Conservation (phyloP, 2,888 invertebrate species). For the Didymodactylos carnosus region DNA sequence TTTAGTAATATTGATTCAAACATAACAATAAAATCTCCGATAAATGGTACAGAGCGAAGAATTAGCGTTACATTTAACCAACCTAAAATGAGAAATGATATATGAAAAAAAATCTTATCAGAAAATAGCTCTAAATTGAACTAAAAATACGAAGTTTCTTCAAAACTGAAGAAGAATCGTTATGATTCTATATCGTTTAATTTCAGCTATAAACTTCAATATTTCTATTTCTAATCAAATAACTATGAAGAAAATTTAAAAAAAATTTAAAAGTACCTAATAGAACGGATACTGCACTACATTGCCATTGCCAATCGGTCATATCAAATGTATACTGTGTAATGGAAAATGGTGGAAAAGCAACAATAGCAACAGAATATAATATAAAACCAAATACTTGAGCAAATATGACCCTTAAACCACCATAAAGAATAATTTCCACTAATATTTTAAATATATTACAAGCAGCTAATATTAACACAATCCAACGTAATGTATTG, state of each 20-base stretch:
- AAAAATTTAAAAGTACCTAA: too few species aligned
- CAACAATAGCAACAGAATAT: not conserved
- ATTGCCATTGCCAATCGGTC: not conserved
- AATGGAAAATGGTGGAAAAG: not conserved
- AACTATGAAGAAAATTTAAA: too few species aligned
- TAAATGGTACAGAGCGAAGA: not conserved
- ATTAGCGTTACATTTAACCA: not conserved
- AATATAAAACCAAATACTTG: not conserved
- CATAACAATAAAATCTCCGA: not conserved
- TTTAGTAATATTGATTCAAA: not conserved
- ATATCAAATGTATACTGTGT: not conserved
- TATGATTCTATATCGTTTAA: too few species aligned
- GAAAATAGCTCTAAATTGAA: too few species aligned
- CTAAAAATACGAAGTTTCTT: too few species aligned
- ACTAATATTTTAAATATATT: not conserved
- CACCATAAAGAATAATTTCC: not conserved
- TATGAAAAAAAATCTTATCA: too few species aligned
- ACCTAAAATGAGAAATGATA: too few species aligned
- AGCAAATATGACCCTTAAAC: not conserved
- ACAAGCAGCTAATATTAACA: not conserved
- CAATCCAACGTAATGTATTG: not conserved
- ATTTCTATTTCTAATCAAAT: too few species aligned
- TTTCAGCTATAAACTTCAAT: too few species aligned
- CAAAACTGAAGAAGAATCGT: too few species aligned
- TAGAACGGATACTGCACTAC: not conserved